Evolutionary conservation across 2,797 vertebrate species (phyloP), one percentile per base, ranked within the genome.

Genomic region (Thaleichthys pacificus): DNA sequence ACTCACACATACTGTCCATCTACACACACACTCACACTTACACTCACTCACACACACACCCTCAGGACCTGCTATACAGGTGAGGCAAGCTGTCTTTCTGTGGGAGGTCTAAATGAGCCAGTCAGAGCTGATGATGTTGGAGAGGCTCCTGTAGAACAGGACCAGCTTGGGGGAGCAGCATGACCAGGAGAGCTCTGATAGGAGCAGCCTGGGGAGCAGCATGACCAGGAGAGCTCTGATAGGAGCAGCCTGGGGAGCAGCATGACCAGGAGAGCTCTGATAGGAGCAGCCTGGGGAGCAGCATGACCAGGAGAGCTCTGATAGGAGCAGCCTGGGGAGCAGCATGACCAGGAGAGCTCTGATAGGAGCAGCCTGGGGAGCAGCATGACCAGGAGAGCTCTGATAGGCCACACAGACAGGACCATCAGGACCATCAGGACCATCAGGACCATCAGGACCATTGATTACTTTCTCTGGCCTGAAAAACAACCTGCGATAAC

Each of bases 391-490:
- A 51, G 47, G 5, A 17, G 47, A 17, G 85, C 79, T 84, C 84
- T 90, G 87, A 90, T 87, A 82, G 81, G 81, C 32, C 32, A 35
- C 32, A 35, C 32, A 35, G 32, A 7, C 5, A 35, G 0, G 32
- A 35, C 32, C 32, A 35, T 35, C 32, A 35, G 1, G 6, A 35
- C 32, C 85, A 77, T 90, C n/a, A n/a, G n/a, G n/a, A n/a, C n/a
- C n/a, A n/a, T n/a, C 5, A 35, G 0, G 32, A 35, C 32, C 32
- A 35, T 35, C 32, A 35, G 1, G 6, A 35, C 32, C 85, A 77
- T 90, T 91, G 89, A 89, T 91, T 83, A 87, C 86, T 86, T 89
- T 89, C 81, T 86, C 77, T 78, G 85, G 83, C 84, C 26, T 63
- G 83, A 86, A 90, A 86, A 88, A 86, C 66, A 84, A 81, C 80